These are phyloP conservation scores for Stenotaenia linearis DNA, from an alignment of 2,888 invertebrate species.

Conservation along the genomic window DNA sequence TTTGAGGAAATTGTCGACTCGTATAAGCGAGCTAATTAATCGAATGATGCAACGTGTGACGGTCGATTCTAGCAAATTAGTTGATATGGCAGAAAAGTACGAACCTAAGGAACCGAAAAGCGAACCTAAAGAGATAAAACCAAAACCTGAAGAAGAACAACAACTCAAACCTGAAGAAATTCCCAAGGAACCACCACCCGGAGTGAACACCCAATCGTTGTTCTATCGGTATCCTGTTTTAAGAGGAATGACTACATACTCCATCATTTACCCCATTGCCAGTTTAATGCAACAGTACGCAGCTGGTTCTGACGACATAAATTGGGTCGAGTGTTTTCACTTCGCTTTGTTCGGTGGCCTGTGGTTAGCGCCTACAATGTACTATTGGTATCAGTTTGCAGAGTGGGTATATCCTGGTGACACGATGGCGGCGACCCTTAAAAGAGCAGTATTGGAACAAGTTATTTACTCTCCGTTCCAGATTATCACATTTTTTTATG, in stretches of 20 bases:
- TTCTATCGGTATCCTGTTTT: neutral
- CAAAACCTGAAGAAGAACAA: no score
- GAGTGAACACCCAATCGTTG: neutral
- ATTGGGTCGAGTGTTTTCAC: neutral
- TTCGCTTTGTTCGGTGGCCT: neutral
- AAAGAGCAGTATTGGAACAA: conserved; percentile 4
- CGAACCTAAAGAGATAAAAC: no score
- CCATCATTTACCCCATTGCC: neutral
- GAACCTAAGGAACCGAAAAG: neutral
- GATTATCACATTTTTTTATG: neutral
- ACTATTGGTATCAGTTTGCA: neutral
- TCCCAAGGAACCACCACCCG: no score
- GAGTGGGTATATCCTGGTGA: neutral
- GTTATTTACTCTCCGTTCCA: neutral
- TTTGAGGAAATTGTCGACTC: neutral
- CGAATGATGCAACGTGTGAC: neutral
- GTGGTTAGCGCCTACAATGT: conserved; percentile 4
- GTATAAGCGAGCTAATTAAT: neutral
- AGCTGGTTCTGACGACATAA: neutral
- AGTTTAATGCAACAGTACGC: neutral
- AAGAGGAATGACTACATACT: neutral
- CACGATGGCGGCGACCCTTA: neutral
- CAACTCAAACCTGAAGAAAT: neutral
- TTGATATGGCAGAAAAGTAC: neutral
- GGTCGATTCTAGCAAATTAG: neutral